Percentiles rank a stretch among this genome's conserved stretches.
Conservation (phyloP, 1,140 invertebrate genomes). For the Drosophila pandora region DNA sequence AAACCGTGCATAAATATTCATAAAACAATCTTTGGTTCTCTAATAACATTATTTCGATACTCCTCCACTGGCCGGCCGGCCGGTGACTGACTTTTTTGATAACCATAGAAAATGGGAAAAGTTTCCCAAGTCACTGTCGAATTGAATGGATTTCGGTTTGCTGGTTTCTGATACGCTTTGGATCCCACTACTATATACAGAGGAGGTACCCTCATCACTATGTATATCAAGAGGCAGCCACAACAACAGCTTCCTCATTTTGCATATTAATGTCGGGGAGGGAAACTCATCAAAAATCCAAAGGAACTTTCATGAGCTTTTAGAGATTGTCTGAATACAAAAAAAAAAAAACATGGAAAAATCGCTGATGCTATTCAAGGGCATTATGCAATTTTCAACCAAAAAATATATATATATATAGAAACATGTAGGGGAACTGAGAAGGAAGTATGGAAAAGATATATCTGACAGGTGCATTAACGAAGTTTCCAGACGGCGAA, state of each 20-base stretch:
- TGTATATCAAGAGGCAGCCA: slow-evolving; percentile 22
- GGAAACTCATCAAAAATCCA: slow-evolving; percentile 62
- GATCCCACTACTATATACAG: slow-evolving; percentile 1
- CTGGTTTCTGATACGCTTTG: slow-evolving; percentile 17
- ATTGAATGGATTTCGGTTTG: slow-evolving; percentile 51
- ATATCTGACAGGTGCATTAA: slow-evolving; percentile 81
- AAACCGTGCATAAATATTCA: not conserved
- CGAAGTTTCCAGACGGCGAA: slow-evolving; percentile 64
- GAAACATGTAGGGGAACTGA: not conserved
- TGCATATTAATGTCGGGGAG: slow-evolving; percentile 62
- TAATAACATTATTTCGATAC: slow-evolving; percentile 32
- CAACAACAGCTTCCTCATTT: slow-evolving; percentile 48
- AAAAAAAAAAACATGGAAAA: slow-evolving; percentile 14
- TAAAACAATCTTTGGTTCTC: not conserved
- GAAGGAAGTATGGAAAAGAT: slow-evolving; percentile 28
- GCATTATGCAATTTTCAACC: slow-evolving; percentile 72
- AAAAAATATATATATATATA: slow-evolving; percentile 62
- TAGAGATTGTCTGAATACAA: slow-evolving; percentile 17
- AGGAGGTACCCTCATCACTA: slow-evolving; percentile 23
- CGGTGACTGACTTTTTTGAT: not conserved
- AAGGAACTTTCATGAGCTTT: slow-evolving; percentile 50
- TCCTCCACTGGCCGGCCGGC: slow-evolving; percentile 2
- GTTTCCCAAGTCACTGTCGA: slow-evolving; percentile 60
- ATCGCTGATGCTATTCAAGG: slow-evolving; percentile 46
- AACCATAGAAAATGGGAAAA: slow-evolving; percentile 32